Conservation (phyloP, 2,888 invertebrate species). For the Lithosia quadra region DNA sequence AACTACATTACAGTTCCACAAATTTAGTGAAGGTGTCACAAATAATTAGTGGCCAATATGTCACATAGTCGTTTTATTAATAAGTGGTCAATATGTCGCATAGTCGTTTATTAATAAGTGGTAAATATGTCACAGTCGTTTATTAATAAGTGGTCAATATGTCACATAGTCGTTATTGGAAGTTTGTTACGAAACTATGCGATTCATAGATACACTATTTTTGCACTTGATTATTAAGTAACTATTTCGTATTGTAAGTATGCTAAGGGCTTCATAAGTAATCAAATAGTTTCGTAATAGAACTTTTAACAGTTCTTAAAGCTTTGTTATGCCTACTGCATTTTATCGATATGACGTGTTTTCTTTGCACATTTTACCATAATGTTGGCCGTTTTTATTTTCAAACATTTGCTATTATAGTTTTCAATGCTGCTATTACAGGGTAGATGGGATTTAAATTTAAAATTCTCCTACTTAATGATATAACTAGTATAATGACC, state of each 20-base stretch:
- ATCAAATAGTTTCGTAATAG: conserved; percentile 7
- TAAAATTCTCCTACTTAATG: conserved; percentile 1
- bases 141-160: neutral
- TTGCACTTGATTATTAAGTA: neutral
- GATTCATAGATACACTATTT: conserved; percentile 9
- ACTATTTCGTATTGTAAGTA: conserved; percentile 12
- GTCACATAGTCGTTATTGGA: neutral
- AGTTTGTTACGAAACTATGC: conserved; percentile 19
- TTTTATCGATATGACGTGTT: neutral
- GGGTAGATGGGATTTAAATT: neutral
- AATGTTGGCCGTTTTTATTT: neutral
- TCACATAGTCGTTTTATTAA: neutral
- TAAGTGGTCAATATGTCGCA: neutral
- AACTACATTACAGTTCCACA: neutral
- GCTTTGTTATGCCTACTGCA: neutral
- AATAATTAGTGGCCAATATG: neutral
- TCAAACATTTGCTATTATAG: neutral
- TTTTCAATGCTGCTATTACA: neutral
- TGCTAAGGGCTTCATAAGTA: conserved; percentile 3
- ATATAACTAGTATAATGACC: conserved; percentile 20
- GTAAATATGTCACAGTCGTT: neutral
- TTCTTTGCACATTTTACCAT: neutral
- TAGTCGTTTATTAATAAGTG: no score
- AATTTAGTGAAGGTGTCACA: neutral
- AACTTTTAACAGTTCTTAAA: neutral